Base-by-base conservation (phyloP, 2,888 invertebrate genomes). In the Morpho deidamia region DNA sequence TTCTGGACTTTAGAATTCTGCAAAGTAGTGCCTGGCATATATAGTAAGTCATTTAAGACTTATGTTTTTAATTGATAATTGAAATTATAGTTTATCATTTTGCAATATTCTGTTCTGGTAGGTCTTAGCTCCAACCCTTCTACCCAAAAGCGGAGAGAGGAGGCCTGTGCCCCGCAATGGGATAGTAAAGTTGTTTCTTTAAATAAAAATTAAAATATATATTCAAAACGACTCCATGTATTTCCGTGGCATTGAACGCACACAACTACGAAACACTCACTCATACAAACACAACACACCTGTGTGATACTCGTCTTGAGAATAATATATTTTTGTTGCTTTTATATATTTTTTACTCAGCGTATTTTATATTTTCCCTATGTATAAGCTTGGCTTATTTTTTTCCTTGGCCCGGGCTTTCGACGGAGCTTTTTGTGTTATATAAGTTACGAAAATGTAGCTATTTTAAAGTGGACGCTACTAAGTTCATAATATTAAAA, bases 261-360 rank as follows among this genome's bases (percentile, higher is more conserved):
- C 64, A 65, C 65, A 64, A 56, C 51, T 64, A 70, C 66, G 67
- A 64, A 61, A 38, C 45, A 64, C 60, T 52, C 45, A 64, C 60
- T 52, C 67, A 72, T 66, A 67, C 68, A 64, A 37, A 45, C 65
- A 59, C 38, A 62, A 40, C 62, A 51, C 71, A 83, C 85, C 85
- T 85, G 86, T 83, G 83, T 84, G 82, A 68, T 62, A 66, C 73
- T 65, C 75, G 81, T 82, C 83, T 81, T 78, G 78, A 82, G 86
- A 89, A 88, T 87, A 84, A 85, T 84, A 86, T 87, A 87, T 87
- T 90, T 88, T 89, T 88, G 87, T 89, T 88, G 85, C 83, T 82
- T 78, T 81, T 83, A 85, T 88, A 83, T 85, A 84, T 86, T 82
- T 87, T 83, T 88, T 87, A 77, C 71, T 71, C 65, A 43, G 9